These are phyloP conservation scores for Harpalus rubripes DNA, from an alignment of 2,888 invertebrate genomes.

Conservation along the genomic window DNA sequence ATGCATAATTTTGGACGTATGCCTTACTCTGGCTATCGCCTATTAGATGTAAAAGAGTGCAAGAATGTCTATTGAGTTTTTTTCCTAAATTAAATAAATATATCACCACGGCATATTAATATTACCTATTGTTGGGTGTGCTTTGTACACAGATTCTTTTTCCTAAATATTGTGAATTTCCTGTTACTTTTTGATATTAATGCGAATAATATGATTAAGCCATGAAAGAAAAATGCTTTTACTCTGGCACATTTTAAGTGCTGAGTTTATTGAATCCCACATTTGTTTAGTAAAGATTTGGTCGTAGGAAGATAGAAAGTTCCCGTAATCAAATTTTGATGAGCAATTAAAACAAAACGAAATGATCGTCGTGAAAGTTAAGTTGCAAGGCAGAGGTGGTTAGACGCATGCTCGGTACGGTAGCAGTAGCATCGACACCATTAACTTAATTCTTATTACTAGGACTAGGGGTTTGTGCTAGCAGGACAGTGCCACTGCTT, in stretches of 20 bases:
- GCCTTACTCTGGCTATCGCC: too few species aligned
- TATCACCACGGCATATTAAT: too few species aligned
- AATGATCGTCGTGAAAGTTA: slow-evolving; percentile 76
- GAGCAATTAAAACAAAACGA: slow-evolving; percentile 78
- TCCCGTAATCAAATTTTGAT: slow-evolving; percentile 77
- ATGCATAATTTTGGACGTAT: too few species aligned
- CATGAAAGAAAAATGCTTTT: too few species aligned
- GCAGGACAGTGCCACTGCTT: slow-evolving; percentile 70
- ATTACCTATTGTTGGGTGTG: too few species aligned
- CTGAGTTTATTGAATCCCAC: not conserved
- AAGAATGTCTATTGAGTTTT: too few species aligned
- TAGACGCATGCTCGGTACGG: slow-evolving; percentile 63
- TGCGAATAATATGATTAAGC: too few species aligned
- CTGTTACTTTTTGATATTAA: not conserved
- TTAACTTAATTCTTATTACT: slow-evolving; percentile 63
- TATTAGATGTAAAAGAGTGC: too few species aligned
- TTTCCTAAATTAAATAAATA: too few species aligned
- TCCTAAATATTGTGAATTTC: not conserved
- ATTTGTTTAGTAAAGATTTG: slow-evolving; percentile 25
- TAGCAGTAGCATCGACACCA: slow-evolving; percentile 57
- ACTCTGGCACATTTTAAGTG: not conserved
- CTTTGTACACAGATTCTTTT: too few species aligned
- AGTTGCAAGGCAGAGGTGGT: slow-evolving; percentile 74
- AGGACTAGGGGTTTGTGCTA: slow-evolving; percentile 23
- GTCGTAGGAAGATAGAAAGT: slow-evolving; percentile 73